Conservation (phyloP, 2,888 invertebrate species). For the Biston stratarius region DNA sequence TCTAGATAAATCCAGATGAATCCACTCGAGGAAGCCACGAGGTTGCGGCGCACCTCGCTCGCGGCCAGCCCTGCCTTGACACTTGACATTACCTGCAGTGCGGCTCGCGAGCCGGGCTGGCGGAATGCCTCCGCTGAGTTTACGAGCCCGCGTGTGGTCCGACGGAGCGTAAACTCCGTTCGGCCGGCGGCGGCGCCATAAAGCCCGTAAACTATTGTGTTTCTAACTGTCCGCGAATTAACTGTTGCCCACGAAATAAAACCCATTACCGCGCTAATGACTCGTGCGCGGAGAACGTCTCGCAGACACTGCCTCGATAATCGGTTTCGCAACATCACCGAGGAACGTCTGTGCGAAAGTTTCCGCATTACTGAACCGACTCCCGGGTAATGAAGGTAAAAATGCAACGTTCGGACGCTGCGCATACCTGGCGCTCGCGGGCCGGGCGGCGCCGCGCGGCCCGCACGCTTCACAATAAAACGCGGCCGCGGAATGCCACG, state of each 20-base stretch:
- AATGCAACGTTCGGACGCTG: slow-evolving; percentile 17
- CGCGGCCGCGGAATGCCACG: slow-evolving; percentile 46
- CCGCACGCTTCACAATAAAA: slow-evolving; percentile 45
- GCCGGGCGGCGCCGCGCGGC: slow-evolving; percentile 21
- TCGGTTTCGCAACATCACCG: slow-evolving; percentile 7
- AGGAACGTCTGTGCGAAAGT: slow-evolving; percentile 12
- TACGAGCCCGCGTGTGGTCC: slow-evolving; percentile 28
- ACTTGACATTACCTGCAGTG: slow-evolving; percentile 61
- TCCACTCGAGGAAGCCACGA: not conserved
- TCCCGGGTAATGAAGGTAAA: slow-evolving; percentile 33
- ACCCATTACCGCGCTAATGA: slow-evolving; percentile 24
- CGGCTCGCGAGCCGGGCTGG: slow-evolving; percentile 40
- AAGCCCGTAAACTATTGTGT: slow-evolving; percentile 25
- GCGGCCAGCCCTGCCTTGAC: slow-evolving; percentile 57
- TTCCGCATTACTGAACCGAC: slow-evolving; percentile 38
- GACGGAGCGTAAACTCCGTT: slow-evolving; percentile 20
- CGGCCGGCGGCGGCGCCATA: slow-evolving; percentile 6
- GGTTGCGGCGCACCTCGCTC: slow-evolving; percentile 14
- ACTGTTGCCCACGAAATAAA: slow-evolving; percentile 18
- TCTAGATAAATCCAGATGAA: slow-evolving; percentile 6
- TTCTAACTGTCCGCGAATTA: slow-evolving; percentile 30
- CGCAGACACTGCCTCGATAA: not conserved
- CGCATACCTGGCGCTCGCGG: slow-evolving; percentile 17
- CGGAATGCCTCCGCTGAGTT: slow-evolving; percentile 36
- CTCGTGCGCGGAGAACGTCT: slow-evolving; percentile 11